Percentiles rank a stretch among this genome's conserved stretches.
Conservation (phyloP, 2,888 invertebrate genomes). For the Ophion obscuratus region DNA sequence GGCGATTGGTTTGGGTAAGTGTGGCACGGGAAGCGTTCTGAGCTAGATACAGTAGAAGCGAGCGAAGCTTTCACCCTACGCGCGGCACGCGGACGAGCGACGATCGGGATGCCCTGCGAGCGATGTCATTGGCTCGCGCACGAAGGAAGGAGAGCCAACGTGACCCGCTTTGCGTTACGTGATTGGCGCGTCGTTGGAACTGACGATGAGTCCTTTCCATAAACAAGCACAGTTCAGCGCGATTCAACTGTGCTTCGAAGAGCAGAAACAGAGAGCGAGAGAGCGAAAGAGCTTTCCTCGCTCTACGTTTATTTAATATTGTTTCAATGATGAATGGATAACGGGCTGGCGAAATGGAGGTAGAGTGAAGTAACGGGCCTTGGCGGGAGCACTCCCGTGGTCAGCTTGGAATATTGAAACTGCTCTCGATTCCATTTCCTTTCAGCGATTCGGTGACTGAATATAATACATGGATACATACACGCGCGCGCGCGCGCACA, state of each 20-base stretch:
- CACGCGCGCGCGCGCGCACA: background rate
- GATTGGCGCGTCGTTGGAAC: slow-evolving; percentile 22
- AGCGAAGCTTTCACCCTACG: background rate
- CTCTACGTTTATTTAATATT: slow-evolving; percentile 62
- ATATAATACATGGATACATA: slow-evolving; percentile 15
- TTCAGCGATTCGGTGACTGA: slow-evolving; percentile 38
- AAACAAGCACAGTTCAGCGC: background rate
- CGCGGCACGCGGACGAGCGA: background rate
- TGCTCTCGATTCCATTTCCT: slow-evolving; percentile 63
- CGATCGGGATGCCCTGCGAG: background rate
- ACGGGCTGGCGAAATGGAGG: slow-evolving; percentile 20
- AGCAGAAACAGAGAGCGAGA: slow-evolving; percentile 29
- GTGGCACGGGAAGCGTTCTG: slow-evolving; percentile 9
- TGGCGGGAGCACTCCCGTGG: slow-evolving; percentile 32
- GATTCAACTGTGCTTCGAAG: slow-evolving; percentile 54
- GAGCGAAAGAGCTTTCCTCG: slow-evolving; percentile 23
- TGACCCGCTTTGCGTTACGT: background rate
- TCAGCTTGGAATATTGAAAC: slow-evolving; percentile 63
- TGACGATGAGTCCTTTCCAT: background rate
- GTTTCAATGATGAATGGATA: slow-evolving; percentile 64
- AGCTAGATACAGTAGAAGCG: slow-evolving; percentile 26
- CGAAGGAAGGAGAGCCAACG: slow-evolving; percentile 5
- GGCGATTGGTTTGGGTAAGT: slow-evolving; percentile 41
- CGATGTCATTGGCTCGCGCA: slow-evolving; percentile 9
- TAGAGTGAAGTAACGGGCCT: slow-evolving; percentile 16